phyloP scores from a whole-genome alignment of 2,797 vertebrate species.

The Epinephelus coioides region DNA sequence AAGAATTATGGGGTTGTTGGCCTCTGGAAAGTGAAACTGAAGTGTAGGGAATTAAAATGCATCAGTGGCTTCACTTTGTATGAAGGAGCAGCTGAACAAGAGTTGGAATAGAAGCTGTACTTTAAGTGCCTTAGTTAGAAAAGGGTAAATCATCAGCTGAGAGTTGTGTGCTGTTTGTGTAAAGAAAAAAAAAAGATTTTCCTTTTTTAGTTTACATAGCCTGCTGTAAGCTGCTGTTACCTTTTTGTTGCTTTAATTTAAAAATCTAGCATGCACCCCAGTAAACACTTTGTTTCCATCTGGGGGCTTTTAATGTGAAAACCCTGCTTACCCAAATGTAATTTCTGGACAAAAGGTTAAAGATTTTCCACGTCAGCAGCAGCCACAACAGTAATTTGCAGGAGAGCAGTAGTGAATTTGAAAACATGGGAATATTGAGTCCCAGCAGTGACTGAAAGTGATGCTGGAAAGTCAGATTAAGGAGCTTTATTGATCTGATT shows the following conservation, averaged over 20 bases:
- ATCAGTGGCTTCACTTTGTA: background rate
- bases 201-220: no score
- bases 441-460: background rate
- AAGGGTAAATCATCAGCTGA: no score
- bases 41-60: background rate
- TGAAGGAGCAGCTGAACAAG: background rate
- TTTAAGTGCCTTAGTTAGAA: no score
- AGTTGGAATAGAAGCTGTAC: background rate
- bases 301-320: background rate
- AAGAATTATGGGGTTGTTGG: background rate
- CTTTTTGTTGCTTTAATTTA: no score
- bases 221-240: no score
- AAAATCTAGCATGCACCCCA: background rate
- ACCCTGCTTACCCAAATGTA: background rate
- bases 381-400: background rate
- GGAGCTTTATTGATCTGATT: background rate
- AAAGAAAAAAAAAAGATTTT: no score
- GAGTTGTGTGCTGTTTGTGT: no score
- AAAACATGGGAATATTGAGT: background rate
- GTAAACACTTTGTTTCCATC: background rate
- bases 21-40: no score
- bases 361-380: background rate
- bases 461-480: background rate
- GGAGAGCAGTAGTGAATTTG: background rate
- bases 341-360: background rate